Conservation (phyloP, 23 tunicate species). For the Clavelina lepadiformis region DNA sequence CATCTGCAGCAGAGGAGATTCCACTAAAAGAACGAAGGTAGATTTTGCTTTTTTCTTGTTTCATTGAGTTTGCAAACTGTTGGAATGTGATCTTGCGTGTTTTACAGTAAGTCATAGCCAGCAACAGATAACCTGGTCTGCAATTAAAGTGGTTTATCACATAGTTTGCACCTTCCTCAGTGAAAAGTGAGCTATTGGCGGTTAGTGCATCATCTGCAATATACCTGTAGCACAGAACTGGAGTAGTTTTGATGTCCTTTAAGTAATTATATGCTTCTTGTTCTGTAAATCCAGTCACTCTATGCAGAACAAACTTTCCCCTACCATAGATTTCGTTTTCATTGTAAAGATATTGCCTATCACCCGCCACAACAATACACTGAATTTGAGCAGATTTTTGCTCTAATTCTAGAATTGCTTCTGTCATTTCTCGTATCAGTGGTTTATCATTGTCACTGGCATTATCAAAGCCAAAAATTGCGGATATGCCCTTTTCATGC, state of each 20-base stretch:
- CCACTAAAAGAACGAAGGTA: too few species aligned
- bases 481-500: not conserved
- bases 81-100: slow-evolving; percentile 2
- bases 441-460: not conserved
- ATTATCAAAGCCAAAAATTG: slow-evolving; percentile 22
- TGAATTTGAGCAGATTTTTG: not conserved
- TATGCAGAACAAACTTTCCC: not conserved
- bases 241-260: not conserved
- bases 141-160: not conserved
- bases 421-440: not conserved
- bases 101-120: slow-evolving; percentile 3
- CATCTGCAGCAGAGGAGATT: not conserved
- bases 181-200: not conserved
- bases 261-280: slow-evolving; percentile 3
- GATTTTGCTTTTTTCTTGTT: not conserved
- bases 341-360: not conserved
- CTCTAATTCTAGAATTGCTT: not conserved
- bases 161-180: not conserved
- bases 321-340: not conserved
- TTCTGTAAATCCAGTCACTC: not conserved
- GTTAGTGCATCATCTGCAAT: not conserved
- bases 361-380: not conserved
- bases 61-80: not conserved
- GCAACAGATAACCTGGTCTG: slow-evolving; percentile 10
- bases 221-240: not conserved